These are phyloP conservation scores for Passer montanus DNA, from an alignment of 2,113 vertebrate genomes.

Conservation along the genomic window DNA sequence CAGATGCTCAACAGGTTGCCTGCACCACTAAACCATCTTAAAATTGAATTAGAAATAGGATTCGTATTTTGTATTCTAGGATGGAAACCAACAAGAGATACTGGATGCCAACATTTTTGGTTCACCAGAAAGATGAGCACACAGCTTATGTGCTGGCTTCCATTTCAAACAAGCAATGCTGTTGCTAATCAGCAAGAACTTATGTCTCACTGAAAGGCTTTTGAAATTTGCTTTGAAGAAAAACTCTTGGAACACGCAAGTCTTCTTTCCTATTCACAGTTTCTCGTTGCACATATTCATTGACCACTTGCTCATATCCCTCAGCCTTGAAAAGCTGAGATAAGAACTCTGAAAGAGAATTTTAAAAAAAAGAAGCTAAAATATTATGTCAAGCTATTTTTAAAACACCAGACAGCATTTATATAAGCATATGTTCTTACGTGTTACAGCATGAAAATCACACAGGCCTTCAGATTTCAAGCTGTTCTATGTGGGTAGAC, in stretches of 20 bases:
- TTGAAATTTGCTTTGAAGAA: constrained; percentile 93
- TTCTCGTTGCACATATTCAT: constrained; percentile 90
- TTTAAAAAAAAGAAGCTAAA: neutral
- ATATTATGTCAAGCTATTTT: constrained; percentile 2
- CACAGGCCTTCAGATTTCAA: neutral
- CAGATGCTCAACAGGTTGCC: neutral
- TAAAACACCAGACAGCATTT: neutral
- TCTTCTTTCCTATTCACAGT: constrained; percentile 96
- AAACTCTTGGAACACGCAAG: constrained; percentile 87
- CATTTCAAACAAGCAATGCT: neutral
- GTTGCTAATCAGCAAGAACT: neutral
- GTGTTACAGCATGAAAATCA: neutral
- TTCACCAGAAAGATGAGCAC: neutral
- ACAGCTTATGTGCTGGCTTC: neutral
- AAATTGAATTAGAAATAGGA: neutral
- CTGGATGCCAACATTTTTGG: neutral
- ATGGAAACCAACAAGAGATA: neutral
- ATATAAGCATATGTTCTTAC: neutral
- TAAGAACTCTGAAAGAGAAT: constrained; percentile 82
- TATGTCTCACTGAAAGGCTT: constrained; percentile 67
- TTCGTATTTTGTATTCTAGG: neutral
- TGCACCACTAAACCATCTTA: neutral
- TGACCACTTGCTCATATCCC: constrained; percentile 80
- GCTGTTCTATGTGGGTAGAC: neutral
- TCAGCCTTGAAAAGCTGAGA: constrained; percentile 79